Conservation (phyloP, 2,888 invertebrate genomes). For the Rhingia campestris region DNA sequence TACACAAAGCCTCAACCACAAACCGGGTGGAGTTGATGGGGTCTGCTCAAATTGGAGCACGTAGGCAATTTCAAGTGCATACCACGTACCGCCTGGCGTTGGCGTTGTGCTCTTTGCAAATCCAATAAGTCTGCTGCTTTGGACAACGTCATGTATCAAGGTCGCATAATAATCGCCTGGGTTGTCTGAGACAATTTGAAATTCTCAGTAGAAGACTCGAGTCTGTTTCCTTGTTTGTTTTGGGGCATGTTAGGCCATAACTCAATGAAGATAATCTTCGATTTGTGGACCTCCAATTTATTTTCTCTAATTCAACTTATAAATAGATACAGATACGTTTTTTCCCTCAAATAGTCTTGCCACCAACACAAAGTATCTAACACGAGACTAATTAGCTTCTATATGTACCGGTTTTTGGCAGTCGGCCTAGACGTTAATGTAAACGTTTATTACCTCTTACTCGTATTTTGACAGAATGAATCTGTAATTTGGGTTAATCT, state of each 20-base stretch:
- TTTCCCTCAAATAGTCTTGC: too few species aligned
- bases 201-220: conserved; percentile 1
- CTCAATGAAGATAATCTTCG: background rate
- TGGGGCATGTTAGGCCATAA: background rate
- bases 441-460: background rate
- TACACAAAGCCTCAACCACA: conserved; percentile 5
- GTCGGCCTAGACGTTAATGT: too few species aligned
- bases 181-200: conserved; percentile 5
- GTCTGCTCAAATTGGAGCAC: conserved; percentile 21
- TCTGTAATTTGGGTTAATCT: background rate
- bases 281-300: too few species aligned
- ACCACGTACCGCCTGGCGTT: conserved; percentile 3
- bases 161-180: conserved; percentile 20
- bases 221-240: conserved; percentile 13
- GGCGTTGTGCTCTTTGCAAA: background rate
- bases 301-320: too few species aligned
- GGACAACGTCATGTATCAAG: conserved; percentile 46
- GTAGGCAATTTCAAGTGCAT: conserved; percentile 32
- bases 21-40: conserved; percentile 24
- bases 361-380: too few species aligned
- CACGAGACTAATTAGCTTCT: too few species aligned
- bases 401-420: background rate
- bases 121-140: conserved; percentile 1
- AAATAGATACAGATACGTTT: too few species aligned
- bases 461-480: conserved; percentile 6